phyloP scores from a whole-genome alignment of 2,797 vertebrate species.

The Lerista edwardsae region DNA sequence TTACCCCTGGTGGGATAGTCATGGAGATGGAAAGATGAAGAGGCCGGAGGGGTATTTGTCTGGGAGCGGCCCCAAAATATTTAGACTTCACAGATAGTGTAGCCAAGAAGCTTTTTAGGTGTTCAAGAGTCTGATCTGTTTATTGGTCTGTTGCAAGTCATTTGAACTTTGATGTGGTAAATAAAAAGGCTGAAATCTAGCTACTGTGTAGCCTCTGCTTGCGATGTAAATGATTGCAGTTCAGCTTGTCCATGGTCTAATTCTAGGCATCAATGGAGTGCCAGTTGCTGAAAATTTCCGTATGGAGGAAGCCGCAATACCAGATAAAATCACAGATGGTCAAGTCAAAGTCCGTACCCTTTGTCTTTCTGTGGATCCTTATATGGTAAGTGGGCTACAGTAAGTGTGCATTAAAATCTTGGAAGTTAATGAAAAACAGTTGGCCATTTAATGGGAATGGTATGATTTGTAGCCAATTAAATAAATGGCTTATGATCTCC shows the following conservation, averaged over 20 bases:
- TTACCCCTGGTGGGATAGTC: neutral
- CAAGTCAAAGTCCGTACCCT: constrained; percentile 86
- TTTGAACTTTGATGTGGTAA: neutral
- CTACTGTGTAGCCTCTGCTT: neutral
- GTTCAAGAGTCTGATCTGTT: too few relatives aligned
- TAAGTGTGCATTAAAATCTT: neutral
- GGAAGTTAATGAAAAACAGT: neutral
- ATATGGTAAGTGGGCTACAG: constrained; percentile 85
- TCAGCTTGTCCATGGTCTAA: constrained; percentile 16
- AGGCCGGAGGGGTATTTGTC: neutral
- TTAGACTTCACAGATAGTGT: neutral
- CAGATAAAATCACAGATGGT: constrained; percentile 77
- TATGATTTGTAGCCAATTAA: neutral
- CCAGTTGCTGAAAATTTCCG: constrained; percentile 88
- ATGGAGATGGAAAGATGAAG: neutral
- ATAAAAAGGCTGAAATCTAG: neutral
- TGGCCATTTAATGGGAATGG: constrained; percentile 2
- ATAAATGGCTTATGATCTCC: constrained; percentile 1
- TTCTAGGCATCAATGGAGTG: constrained; percentile 82
- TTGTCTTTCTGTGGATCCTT: constrained; percentile 96
- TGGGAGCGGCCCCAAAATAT: neutral
- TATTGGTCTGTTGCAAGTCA: neutral
- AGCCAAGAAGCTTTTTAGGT: neutral
- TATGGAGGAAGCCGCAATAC: constrained; percentile 79
- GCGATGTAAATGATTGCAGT: neutral